Evolutionary conservation across 1,140 invertebrate species (phyloP).

Genomic region (Tetraneura akinire): DNA sequence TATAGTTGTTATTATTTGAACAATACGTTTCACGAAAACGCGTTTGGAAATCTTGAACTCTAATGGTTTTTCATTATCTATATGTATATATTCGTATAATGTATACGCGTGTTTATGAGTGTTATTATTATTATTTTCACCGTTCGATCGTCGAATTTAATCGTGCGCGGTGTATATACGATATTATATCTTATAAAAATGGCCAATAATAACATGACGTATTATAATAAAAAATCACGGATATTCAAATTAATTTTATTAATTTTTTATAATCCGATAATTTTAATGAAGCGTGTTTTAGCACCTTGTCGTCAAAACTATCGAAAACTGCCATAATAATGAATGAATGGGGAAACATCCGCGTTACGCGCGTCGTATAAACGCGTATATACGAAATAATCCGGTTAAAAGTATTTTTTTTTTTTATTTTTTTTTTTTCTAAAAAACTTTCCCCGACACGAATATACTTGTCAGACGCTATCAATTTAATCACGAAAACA

Average conservation of each 20-base stretch:
- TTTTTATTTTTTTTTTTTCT: too few species aligned
- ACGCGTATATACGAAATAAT: not conserved
- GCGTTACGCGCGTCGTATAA: not conserved
- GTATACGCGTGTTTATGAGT: not conserved
- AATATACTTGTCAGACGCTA: conserved; percentile 8
- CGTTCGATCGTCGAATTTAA: not conserved
- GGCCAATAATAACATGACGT: too few species aligned
- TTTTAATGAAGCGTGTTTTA: not conserved
- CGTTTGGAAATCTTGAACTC: not conserved
- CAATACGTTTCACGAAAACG: conserved; percentile 11
- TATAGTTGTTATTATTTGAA: not conserved
- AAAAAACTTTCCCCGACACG: not conserved
- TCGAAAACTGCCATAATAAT: not conserved
- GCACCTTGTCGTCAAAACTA: not conserved
- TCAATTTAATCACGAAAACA: conserved; percentile 7
- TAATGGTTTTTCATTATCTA: conserved; percentile 15
- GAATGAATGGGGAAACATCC: not conserved
- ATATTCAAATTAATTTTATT: too few species aligned
- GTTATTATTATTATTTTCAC: not conserved
- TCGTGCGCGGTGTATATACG: too few species aligned
- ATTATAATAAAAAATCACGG: too few species aligned
- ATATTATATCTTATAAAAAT: too few species aligned
- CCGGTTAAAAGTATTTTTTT: conserved; percentile 9
- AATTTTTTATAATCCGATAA: too few species aligned
- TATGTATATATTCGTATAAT: too few species aligned